Conservation (phyloP, 1,140 invertebrate species). For the Pseudomyrmex dendroicus region DNA sequence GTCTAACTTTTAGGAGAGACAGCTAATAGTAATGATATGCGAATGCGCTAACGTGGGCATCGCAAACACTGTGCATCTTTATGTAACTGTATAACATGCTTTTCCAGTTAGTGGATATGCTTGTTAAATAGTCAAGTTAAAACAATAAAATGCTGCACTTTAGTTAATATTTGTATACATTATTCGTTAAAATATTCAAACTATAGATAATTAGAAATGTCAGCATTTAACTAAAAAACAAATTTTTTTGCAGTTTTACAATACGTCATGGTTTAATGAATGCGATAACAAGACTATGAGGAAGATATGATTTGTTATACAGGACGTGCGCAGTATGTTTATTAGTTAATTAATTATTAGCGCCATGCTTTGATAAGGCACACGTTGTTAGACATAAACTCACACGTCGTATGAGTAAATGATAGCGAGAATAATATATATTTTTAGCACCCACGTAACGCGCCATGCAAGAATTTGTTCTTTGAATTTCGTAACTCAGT, state of each 20-base stretch:
- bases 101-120: background rate
- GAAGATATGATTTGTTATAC: background rate
- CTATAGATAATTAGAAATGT: background rate
- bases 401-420: background rate
- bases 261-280: background rate
- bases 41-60: background rate
- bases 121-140: too few species aligned
- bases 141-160: background rate
- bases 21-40: constrained; percentile 35
- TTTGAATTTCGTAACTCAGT: constrained; percentile 35
- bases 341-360: constrained; percentile 14
- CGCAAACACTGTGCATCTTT: background rate
- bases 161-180: too few species aligned
- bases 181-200: background rate
- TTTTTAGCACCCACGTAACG: constrained; percentile 38
- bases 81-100: background rate
- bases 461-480: constrained; percentile 25
- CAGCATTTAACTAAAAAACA: too few species aligned
- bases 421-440: constrained; percentile 35
- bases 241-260: too few species aligned
- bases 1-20: constrained; percentile 57
- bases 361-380: background rate
- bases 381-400: background rate
- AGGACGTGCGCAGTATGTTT: background rate
- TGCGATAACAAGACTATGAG: background rate